Evolutionary conservation across 2,888 invertebrate species (phyloP), one percentile per base, ranked within the genome.

Genomic region (Oligia fasciuncula): DNA sequence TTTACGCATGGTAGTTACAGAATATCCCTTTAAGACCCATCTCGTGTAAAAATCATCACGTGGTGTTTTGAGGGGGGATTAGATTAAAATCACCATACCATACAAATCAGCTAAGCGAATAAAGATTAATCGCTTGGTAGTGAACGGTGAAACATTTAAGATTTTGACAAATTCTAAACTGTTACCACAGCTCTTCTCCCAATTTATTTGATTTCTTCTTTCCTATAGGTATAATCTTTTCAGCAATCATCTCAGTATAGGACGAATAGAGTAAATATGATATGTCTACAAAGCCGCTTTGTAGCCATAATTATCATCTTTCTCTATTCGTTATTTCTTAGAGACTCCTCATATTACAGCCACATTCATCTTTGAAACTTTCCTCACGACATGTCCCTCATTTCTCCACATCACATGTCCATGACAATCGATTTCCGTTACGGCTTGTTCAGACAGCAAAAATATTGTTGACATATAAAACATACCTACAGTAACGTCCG

Each of bases 21-120:
- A 57, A 79, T 86, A 93, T 94, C 94, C 95, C 93, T 90, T 92
- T 67, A 86, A 94, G 94, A 94, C 95, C 92, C 94, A 91, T 90
- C 91, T 86, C 91, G 90, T 89, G 92, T 90, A 84, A 13, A 63
- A 87, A 91, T 84, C 84, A 80, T 83, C 91, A 85, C 91, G 91
- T 90, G 92, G 84, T 92, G 94, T 92, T 95, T 93, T 95, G 94
- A 95, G 94, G 93, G 90, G 94, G 95, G 95, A 95, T 95, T 88
- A 95, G 1, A 95, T 95, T 86, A 89, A 87, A 71, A 69, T 80
- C 80, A 84, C 80, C 70, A 40, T 62, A 51, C 54, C 1, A 35
- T 62, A 40, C n/a, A 49, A 43, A 76, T 46, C 8, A 74, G 60
- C 60, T 73, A 72, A 76, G 75, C 70, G 73, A 76, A 63, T 85